Evolutionary conservation across 2,113 vertebrate species (phyloP).

Genomic region (Lamprologus callipterus): DNA sequence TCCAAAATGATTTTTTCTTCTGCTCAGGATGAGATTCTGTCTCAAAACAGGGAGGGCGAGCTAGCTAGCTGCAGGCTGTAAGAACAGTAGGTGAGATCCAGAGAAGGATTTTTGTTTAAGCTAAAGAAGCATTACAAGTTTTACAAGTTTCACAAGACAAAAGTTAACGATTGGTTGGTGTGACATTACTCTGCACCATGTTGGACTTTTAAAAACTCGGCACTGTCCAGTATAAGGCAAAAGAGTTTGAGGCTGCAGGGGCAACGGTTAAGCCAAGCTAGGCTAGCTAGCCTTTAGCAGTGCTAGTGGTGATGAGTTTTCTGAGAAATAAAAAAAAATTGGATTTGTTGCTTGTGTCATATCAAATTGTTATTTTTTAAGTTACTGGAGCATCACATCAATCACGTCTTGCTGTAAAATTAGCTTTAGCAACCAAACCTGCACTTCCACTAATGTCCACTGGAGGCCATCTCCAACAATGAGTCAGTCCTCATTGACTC

Average conservation of each 20-base stretch:
- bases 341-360: not conserved
- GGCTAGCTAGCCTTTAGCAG: not conserved
- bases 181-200: not conserved
- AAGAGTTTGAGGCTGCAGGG: not conserved
- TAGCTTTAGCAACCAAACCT: not conserved
- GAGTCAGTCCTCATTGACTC: not conserved
- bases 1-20: constrained; percentile 33
- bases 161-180: fast-evolving
- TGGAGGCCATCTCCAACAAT: fast-evolving
- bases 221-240: not conserved
- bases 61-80: not conserved
- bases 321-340: not conserved
- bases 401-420: fast-evolving
- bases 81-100: not conserved
- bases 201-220: not conserved
- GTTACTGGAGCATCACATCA: not conserved
- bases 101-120: fast-evolving
- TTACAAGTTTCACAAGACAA: not conserved
- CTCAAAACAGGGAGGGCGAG: not conserved
- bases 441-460: not conserved
- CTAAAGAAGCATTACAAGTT: not conserved
- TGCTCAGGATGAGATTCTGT: not conserved
- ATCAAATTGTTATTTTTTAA: not conserved
- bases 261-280: not conserved
- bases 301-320: not conserved